Evolutionary conservation across 2,797 vertebrate genomes (phyloP).

Genomic region (Mallotus villosus): DNA sequence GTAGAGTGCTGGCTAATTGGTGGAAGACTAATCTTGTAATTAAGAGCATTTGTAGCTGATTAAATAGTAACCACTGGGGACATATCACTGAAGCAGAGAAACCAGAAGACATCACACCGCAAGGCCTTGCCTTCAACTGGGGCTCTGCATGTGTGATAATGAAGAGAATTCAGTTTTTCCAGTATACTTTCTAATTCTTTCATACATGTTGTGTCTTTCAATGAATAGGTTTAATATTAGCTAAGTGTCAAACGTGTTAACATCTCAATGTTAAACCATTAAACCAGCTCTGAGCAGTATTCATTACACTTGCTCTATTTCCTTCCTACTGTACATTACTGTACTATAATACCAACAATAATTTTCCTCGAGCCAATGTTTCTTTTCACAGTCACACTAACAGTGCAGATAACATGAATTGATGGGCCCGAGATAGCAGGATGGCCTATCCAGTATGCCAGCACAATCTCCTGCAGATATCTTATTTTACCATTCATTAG

Average conservation of each 20-base stretch:
- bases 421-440: constrained; percentile 62
- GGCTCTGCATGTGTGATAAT: constrained; percentile 53
- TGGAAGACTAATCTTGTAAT: constrained; percentile 80
- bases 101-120: constrained; percentile 51
- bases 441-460: constrained; percentile 33
- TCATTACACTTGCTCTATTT: too few relatives aligned
- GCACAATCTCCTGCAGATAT: constrained; percentile 67
- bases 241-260: too few relatives aligned
- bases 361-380: constrained; percentile 20
- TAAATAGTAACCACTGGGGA: constrained; percentile 76
- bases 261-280: too few relatives aligned
- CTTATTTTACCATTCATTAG: constrained; percentile 76
- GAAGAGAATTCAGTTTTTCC: constrained; percentile 36
- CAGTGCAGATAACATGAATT: constrained; percentile 57
- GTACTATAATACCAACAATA: background rate
- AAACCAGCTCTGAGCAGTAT: too few relatives aligned
- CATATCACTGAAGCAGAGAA: constrained; percentile 55
- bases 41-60: constrained; percentile 79
- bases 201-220: too few relatives aligned
- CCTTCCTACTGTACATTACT: background rate
- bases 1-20: constrained; percentile 74
- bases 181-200: background rate
- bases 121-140: constrained; percentile 54
- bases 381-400: constrained; percentile 38
- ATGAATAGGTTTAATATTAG: too few relatives aligned